Conservation (phyloP, 2,888 invertebrate genomes). For the Dasysyrphus albostriatus region DNA sequence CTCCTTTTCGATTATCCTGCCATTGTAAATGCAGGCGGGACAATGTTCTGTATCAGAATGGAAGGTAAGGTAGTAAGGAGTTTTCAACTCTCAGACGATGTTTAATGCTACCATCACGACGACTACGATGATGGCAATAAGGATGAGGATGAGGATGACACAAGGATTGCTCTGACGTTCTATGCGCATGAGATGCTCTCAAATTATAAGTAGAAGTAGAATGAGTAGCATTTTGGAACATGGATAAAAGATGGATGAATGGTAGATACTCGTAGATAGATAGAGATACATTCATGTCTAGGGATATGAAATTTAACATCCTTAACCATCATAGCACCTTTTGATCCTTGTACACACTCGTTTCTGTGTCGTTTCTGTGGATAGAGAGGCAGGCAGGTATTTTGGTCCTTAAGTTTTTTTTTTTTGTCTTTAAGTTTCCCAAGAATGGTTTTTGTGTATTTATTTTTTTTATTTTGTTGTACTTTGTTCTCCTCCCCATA, state of each 20-base stretch:
- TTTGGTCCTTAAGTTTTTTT: constrained; percentile 33
- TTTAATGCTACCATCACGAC: constrained; percentile 62
- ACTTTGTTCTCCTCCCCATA: background rate
- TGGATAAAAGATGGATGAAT: constrained; percentile 35
- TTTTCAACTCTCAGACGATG: constrained; percentile 59
- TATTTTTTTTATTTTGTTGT: too few species aligned
- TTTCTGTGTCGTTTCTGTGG: constrained; percentile 36
- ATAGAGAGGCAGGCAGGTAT: constrained; percentile 39
- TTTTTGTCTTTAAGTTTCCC: constrained; percentile 21
- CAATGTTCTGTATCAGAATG: constrained; percentile 5
- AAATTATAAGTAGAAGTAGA: constrained; percentile 24
- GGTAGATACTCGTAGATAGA: background rate
- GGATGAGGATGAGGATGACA: constrained; percentile 25
- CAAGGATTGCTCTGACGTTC: constrained; percentile 20
- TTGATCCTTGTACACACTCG: constrained; percentile 72
- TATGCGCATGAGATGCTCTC: constrained; percentile 34
- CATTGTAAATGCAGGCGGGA: constrained; percentile 58
- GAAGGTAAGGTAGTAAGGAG: constrained; percentile 16
- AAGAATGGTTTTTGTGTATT: constrained; percentile 18
- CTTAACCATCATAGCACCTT: constrained; percentile 74
- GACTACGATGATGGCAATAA: too few species aligned
- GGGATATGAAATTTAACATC: constrained; percentile 72
- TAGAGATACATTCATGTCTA: constrained; percentile 23
- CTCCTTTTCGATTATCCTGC: constrained; percentile 72
- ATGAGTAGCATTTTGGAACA: constrained; percentile 19